Base-by-base conservation (phyloP, 2,113 vertebrate species). In the Corythornis vintsioides region DNA sequence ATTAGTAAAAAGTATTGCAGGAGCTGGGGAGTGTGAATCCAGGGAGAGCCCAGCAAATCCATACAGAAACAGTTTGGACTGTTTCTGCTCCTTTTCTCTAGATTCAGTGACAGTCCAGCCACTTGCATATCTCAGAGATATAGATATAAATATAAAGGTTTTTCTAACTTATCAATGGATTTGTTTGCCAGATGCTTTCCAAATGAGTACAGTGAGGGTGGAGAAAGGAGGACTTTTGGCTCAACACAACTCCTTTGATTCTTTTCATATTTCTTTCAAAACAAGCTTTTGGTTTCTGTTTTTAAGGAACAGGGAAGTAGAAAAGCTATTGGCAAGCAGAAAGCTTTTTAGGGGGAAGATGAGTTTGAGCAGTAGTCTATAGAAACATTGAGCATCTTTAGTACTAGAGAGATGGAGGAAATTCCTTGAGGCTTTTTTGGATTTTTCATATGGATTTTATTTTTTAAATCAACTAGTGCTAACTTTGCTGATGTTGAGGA, bases 201-300 rank as follows among this genome's bases (percentile, higher is more conserved):
- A 95, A 81, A 89, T 92, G 71, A 93, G 55, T 87, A 72, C 31
- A 82, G 81, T 35, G 77, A 89, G 92, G 90, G 86, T 84, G 56
- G 77, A 87, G 90, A 90, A 96, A 92, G 61, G 35, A 71, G 73
- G 19, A 55, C 64, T 82, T 93, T 7, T 87, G 92, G 77, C 78
- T 79, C 74, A 59, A 43, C 55, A 31, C 52, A 85, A 66, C 22
- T 75, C 63, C 55, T 92, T 89, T 89, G 71, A 74, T 90, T 89
- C 81, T 57, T 94, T 87, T 95, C 81, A 76, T 77, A 79, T 85
- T 95, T 92, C 71, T 93, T 89, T 93, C 86, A 93, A 95, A 95
- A 87, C 66, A 92, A 78, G 40, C 52, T 88, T 76, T 45, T 71
- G 69, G 38, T 38, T 38, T 92, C 91, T 92, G 48, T 86, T 92